Base-by-base conservation (phyloP, 2,797 vertebrate genomes). In the Gymnodraco acuticeps region DNA sequence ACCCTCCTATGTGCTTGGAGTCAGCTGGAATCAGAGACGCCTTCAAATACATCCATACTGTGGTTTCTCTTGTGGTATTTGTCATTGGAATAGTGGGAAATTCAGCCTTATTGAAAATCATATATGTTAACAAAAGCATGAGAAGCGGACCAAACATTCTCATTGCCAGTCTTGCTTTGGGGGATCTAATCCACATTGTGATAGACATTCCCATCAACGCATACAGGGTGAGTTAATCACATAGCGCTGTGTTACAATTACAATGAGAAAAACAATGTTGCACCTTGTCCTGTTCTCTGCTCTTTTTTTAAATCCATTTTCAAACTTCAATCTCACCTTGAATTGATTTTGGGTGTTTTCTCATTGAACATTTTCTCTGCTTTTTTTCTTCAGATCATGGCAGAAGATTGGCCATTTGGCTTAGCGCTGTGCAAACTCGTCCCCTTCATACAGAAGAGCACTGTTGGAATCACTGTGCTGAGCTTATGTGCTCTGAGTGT, bases 391-490 rank as follows among this genome's bases (percentile, higher is more conserved):
- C 90, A 99, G 98, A 94, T 99, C 0, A 93, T 97, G 17, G 96
- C 96, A 20, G 93, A 94, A 74, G 96, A 97, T 83, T 99, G 98
- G 98, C 97, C 96, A 0, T 98, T 99, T 3, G 98, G 97, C 75
- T 92, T 94, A 0, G 93, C 92, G 78, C 86, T 98, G 92, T 99
- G 97, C 89, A 99, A 99, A 93, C 93, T 98, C 19, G 94, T 99
- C 41, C 97, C 97, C 54, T 99, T 99, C 91, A 94, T 99, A 77
- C 98, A 98, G 90, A 99, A 99, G 86, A 95, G 95, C 5, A 97
- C 97, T 0, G 96, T 98, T 76, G 98, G 98, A 67, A 97, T 99
- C 87, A 98, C 97, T 0, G 97, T 97, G 76, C 71, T 99, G 86
- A 98, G 97, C 78, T 94, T 99, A 42, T 98, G 97, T 58, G 97